phyloP scores from a whole-genome alignment of 2,797 vertebrate species.

The Anguilla marmorata region DNA sequence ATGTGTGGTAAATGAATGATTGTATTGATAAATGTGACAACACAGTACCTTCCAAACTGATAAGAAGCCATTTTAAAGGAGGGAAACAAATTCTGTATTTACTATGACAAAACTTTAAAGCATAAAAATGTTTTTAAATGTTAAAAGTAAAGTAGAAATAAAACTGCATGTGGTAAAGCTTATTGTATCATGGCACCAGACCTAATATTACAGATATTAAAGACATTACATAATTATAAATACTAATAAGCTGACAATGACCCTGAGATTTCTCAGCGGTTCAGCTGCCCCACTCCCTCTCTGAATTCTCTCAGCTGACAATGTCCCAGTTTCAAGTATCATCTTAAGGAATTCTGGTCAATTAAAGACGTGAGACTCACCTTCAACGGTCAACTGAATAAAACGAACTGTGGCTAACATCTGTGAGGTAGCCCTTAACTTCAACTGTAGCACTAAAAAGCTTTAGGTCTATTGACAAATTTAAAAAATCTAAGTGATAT shows the following conservation, averaged over 20 bases:
- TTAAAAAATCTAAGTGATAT: no score
- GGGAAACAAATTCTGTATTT: no score
- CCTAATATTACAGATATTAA: not conserved
- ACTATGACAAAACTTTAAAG: no score
- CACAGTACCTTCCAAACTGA: no score
- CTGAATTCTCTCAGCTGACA: not conserved
- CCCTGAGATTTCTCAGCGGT: not conserved
- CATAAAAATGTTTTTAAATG: not conserved
- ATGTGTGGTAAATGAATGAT: no score
- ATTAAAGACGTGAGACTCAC: not conserved
- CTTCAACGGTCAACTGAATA: not conserved
- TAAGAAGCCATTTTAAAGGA: no score
- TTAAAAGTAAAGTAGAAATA: not conserved
- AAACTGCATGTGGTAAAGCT: not conserved
- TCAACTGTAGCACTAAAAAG: no score
- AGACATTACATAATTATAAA: not conserved
- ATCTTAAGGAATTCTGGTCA: conserved; percentile 19
- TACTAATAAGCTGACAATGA: not conserved
- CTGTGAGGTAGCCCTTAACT: not conserved
- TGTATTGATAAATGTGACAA: no score
- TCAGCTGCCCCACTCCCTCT: not conserved
- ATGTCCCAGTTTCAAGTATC: not conserved
- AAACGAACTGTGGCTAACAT: not conserved
- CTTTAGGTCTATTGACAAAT: no score
- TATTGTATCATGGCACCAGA: not conserved